These are phyloP conservation scores for Poeciliopsis gracilis DNA, from an alignment of 2,797 vertebrate species.

Conservation along the genomic window DNA sequence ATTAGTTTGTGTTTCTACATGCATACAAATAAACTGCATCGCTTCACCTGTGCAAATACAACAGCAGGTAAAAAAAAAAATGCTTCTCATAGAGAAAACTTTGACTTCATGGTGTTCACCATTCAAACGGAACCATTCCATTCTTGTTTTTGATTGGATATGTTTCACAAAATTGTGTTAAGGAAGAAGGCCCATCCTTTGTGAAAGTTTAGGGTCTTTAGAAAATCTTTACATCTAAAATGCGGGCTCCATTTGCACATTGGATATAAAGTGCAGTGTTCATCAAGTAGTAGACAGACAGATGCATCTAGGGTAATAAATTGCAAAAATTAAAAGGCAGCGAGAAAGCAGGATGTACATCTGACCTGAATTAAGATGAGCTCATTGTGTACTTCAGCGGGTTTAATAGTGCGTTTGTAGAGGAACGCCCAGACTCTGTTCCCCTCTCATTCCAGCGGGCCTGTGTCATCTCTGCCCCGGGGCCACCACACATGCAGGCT, in stretches of 20 bases:
- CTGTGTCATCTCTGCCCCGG: constrained; percentile 86
- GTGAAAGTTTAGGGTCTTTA: constrained; percentile 30
- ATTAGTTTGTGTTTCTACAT: not conserved
- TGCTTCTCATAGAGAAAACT: not conserved
- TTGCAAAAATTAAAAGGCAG: constrained; percentile 47
- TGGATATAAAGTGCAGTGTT: not conserved
- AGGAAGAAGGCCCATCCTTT: constrained; percentile 45
- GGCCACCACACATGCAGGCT: constrained; percentile 82
- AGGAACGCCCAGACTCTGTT: constrained; percentile 88
- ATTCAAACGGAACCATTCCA: constrained; percentile 60
- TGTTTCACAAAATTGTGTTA: constrained; percentile 39
- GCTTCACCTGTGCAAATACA: not conserved
- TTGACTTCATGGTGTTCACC: constrained; percentile 12
- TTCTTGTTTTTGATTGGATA: constrained; percentile 70
- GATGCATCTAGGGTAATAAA: constrained; percentile 40
- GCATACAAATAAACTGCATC: not conserved
- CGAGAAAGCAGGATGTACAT: constrained; percentile 83
- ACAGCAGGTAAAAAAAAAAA: constrained; percentile 20
- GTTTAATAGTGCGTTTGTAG: constrained; percentile 87
- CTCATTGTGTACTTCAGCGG: constrained; percentile 87
- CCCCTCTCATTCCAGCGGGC: constrained; percentile 85
- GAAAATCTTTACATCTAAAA: constrained; percentile 31
- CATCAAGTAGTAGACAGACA: constrained; percentile 17
- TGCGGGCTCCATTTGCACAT: constrained; percentile 2
- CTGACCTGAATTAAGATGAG: constrained; percentile 90